Base-by-base conservation (phyloP, 2,888 invertebrate genomes). In the Leptinotarsa peninsularis region DNA sequence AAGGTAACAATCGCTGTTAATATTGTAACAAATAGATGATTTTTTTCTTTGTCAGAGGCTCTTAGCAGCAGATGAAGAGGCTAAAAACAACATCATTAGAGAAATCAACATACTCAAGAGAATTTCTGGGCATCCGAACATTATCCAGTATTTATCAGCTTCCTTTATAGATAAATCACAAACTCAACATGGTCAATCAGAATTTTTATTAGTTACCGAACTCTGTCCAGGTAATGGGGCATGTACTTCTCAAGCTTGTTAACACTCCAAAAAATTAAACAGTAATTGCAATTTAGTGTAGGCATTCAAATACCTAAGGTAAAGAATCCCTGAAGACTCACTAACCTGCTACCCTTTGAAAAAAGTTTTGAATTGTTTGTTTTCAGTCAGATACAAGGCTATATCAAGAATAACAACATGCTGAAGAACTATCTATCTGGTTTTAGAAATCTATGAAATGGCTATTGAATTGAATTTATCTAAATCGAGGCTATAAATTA, bases 121-220 rank as follows among this genome's bases (percentile, higher is more conserved):
- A 86, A 89, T 99, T 72, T 94, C 96, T 21, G 97, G 97, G 13
- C 98, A 99, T 89, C 93, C 95, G 52, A 95, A 98, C 88, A 93
- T 99, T 81, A 95, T 98, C 80, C 93, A 95, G 87, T 98, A 96
- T 89, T 91, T 97, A 84, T 94, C 96, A 70, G 96, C 96, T 70
- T 91, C 93, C 66, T 93, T 93, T 88, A 93, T 94, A 86, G 94
- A 95, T 86, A 95, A 94, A 88, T 90, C 93, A 63, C 93, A 94
- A 85, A 94, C 95, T 43, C 91, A 91, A 70, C 94, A 95, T 89
- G 95, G 95, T 14, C 94, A 95, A 89, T 93, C 94, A 66, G 98
- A 98, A 89, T 99, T 96, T 90, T 90, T 98, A 83, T 89, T 99
- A 78, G 91, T 99, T 67, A 98, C 97, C 14, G 98, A 99, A 89